Conservation (phyloP, 64 coral and sea anemone genomes). For the Platygyra sinensis region DNA sequence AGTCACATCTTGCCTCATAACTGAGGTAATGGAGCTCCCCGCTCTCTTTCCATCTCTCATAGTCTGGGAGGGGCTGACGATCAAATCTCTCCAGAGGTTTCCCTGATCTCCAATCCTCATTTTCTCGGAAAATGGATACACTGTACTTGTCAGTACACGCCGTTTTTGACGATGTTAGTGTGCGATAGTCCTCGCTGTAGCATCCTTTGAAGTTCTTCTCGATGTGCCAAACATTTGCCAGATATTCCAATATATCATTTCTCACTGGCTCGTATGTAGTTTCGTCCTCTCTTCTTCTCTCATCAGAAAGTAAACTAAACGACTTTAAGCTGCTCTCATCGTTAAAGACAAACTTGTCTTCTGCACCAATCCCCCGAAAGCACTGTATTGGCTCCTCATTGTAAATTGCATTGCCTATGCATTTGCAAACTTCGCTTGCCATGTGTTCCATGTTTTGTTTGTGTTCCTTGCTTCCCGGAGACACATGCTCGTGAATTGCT, state of each 20-base stretch:
- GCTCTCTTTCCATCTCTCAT: conserved; percentile 24
- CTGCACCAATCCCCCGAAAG: conserved; percentile 27
- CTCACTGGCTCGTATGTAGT: conserved; percentile 20
- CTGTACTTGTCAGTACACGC: conserved; percentile 50
- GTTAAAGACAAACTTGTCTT: conserved; percentile 31
- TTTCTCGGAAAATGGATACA: conserved; percentile 31
- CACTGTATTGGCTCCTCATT: conserved; percentile 29
- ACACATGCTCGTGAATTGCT: too few species aligned
- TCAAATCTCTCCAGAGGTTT: conserved; percentile 39
- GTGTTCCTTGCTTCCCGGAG: conserved; percentile 16
- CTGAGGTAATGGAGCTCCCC: conserved; percentile 51
- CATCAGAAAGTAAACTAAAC: conserved; percentile 29
- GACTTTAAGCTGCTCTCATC: conserved; percentile 33
- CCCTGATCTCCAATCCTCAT: background rate
- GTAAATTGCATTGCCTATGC: conserved; percentile 33
- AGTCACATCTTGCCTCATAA: conserved; percentile 36
- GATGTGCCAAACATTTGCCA: conserved; percentile 43
- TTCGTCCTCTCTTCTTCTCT: conserved; percentile 43
- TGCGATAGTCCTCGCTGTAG: conserved; percentile 39
- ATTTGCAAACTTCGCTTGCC: conserved; percentile 27
- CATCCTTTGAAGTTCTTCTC: conserved; percentile 21
- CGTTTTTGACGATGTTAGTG: conserved; percentile 10
- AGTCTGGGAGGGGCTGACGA: conserved; percentile 54
- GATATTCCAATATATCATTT: conserved; percentile 1
- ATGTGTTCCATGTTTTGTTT: conserved; percentile 58